phyloP scores from a whole-genome alignment of 1,140 invertebrate species.

The Vanessa tameamea region DNA sequence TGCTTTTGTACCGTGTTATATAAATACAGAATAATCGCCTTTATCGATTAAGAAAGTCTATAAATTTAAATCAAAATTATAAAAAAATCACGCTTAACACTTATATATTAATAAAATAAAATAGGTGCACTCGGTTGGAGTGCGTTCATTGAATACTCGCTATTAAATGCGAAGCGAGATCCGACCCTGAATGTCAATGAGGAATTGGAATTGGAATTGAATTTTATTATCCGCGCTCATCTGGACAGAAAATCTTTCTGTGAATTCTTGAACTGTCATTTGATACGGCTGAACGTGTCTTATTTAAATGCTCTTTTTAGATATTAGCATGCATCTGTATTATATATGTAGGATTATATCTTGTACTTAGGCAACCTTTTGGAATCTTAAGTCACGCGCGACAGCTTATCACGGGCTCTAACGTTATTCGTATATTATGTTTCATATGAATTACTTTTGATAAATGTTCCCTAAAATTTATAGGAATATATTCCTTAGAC shows the following conservation, averaged over 20 bases:
- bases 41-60: not conserved
- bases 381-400: no score
- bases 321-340: not conserved
- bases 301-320: constrained; percentile 4
- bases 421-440: not conserved
- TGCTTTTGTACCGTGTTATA: no score
- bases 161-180: constrained; percentile 1
- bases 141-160: constrained; percentile 9
- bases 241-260: constrained; percentile 14
- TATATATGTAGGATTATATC: not conserved
- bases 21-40: no score
- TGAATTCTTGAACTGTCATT: constrained; percentile 8
- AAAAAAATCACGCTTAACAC: not conserved
- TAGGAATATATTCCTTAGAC: no score
- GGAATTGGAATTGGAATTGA: constrained; percentile 14
- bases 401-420: no score
- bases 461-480: no score
- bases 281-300: constrained; percentile 1
- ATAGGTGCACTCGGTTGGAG: constrained; percentile 1
- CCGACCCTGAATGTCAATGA: constrained; percentile 20
- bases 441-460: no score
- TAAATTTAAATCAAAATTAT: not conserved
- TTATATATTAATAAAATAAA: constrained; percentile 11
- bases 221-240: constrained; percentile 21
- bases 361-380: not conserved